Conservation (phyloP, 2,797 vertebrate species). For the Bovichtus diacanthus region DNA sequence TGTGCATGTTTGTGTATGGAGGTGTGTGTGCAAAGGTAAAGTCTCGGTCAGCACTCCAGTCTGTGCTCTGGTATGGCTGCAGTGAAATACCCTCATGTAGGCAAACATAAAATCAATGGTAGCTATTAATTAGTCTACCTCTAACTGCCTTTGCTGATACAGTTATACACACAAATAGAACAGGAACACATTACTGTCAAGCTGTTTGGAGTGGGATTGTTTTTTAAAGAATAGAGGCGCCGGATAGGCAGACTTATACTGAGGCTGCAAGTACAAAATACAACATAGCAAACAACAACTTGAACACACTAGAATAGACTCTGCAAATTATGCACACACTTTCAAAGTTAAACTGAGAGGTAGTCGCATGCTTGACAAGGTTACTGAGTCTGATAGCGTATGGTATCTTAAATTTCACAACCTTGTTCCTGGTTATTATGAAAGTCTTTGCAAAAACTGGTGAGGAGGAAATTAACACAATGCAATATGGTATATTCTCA, state of each 20-base stretch:
- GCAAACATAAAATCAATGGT: conserved; percentile 76
- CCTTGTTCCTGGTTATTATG: conserved; percentile 29
- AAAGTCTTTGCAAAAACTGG: conserved; percentile 19
- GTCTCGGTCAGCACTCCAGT: conserved; percentile 68
- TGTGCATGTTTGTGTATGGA: not conserved
- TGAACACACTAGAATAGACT: not conserved
- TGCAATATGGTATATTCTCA: conserved; percentile 58
- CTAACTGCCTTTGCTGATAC: conserved; percentile 58
- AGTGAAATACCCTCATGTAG: conserved; percentile 63
- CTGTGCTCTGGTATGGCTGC: conserved; percentile 35
- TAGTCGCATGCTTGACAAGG: conserved; percentile 31
- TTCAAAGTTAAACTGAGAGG: conserved; percentile 23
- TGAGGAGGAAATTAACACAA: conserved; percentile 43
- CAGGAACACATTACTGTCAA: conserved; percentile 22
- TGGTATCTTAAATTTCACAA: conserved; percentile 31
- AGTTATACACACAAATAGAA: conserved; percentile 53
- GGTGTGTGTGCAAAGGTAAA: conserved; percentile 31
- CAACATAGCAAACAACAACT: not conserved
- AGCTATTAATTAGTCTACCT: conserved; percentile 75
- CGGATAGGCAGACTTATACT: conserved; percentile 5
- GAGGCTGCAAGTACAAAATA: not conserved
- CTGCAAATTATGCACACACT: conserved; percentile 9
- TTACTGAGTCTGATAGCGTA: conserved; percentile 14
- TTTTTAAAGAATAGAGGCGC: conserved; percentile 7
- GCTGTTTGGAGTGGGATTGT: conserved; percentile 12